These are phyloP conservation scores for Tetramorium alpestre DNA, from an alignment of 1,140 invertebrate species.

Conservation along the genomic window DNA sequence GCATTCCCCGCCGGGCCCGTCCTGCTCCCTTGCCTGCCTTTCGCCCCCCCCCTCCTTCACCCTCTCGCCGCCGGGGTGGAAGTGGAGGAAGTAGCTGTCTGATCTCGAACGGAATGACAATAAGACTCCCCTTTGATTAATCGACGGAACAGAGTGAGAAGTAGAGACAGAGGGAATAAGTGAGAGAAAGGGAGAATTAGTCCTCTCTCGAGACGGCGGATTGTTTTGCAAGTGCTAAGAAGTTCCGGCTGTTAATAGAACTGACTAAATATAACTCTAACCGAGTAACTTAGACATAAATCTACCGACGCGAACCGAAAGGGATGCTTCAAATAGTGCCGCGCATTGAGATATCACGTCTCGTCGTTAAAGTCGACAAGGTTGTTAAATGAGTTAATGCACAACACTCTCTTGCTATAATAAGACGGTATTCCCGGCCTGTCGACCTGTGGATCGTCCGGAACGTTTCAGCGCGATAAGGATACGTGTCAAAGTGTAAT, in stretches of 20 bases:
- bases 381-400: neutral
- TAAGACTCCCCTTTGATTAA: slow-evolving; percentile 56
- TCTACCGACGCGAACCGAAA: neutral
- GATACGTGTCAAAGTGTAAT: neutral
- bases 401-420: neutral
- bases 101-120: slow-evolving; percentile 58
- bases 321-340: neutral
- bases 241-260: slow-evolving; percentile 41
- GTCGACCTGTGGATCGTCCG: neutral
- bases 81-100: slow-evolving; percentile 54
- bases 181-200: slow-evolving; percentile 26
- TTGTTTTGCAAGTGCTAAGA: slow-evolving; percentile 54
- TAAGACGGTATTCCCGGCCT: neutral
- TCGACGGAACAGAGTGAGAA: slow-evolving; percentile 14
- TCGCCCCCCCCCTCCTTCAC: neutral
- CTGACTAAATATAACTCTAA: slow-evolving; percentile 7
- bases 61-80: neutral
- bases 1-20: slow-evolving; percentile 54
- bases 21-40: slow-evolving; percentile 36
- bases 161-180: neutral
- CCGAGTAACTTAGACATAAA: slow-evolving; percentile 7
- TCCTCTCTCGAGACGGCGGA: slow-evolving; percentile 2
- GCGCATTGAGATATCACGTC: neutral
- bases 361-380: neutral
- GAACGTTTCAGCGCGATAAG: neutral